Evolutionary conservation across 2,113 vertebrate genomes (phyloP).

Genomic region (Colaptes auratus): DNA sequence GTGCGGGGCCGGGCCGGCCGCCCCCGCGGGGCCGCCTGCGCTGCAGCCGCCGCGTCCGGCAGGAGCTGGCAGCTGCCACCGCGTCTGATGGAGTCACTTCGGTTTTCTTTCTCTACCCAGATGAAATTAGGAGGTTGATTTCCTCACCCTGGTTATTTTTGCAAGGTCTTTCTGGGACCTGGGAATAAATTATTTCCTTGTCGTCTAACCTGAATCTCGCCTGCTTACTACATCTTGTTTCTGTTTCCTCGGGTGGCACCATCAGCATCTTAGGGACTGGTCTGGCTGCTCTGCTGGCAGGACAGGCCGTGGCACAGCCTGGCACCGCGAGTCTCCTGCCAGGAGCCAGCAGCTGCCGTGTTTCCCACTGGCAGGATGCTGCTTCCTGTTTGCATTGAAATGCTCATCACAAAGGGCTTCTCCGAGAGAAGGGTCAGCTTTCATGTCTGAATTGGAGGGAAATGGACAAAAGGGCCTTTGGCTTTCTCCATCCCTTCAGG

Average conservation of each 20-base stretch:
- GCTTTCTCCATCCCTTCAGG: not conserved
- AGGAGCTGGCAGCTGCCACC: not conserved
- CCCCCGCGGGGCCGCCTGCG: accelerated
- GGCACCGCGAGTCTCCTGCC: accelerated
- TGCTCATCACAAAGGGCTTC: not conserved
- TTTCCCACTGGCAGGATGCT: not conserved
- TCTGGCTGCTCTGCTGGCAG: not conserved
- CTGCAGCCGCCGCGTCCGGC: not conserved
- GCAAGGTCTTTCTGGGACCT: slow-evolving; percentile 63
- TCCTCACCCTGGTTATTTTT: slow-evolving; percentile 50
- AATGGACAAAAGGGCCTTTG: not conserved
- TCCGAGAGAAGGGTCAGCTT: not conserved
- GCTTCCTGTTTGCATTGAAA: not conserved
- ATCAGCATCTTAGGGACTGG: accelerated
- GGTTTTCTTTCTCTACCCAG: slow-evolving; percentile 29
- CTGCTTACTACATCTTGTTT: not conserved
- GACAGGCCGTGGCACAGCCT: accelerated
- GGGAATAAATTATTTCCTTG: slow-evolving; percentile 73
- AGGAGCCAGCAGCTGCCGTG: not conserved
- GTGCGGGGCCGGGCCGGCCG: accelerated
- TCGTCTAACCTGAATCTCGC: not conserved
- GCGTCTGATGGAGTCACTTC: not conserved
- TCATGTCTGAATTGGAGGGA: not conserved
- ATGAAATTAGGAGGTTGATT: slow-evolving; percentile 49
- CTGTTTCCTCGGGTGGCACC: accelerated